A percentile compares a stretch with the other conserved stretches of the same genome.
Evolutionary conservation across 2,113 vertebrate genomes (phyloP).

Genomic region (Trematocara stigmaticum): DNA sequence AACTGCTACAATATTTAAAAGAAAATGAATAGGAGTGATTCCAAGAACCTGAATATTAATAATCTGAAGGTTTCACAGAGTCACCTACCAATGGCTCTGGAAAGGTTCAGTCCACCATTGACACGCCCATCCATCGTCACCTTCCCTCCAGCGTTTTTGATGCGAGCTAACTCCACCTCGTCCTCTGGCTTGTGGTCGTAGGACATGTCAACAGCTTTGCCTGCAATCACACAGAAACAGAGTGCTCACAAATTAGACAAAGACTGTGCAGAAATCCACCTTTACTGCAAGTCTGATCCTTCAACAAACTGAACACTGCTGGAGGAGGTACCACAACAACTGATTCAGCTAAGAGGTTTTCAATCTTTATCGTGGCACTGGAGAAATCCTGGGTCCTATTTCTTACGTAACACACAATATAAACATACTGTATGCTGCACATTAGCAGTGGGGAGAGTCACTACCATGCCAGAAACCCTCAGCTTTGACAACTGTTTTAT

Average conservation of each 20-base stretch:
- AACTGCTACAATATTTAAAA: not conserved
- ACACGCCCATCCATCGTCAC: conserved; percentile 97
- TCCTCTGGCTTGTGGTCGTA: conserved; percentile 98
- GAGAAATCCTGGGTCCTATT: not conserved
- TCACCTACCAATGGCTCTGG: conserved; percentile 86
- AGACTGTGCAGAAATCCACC: not conserved
- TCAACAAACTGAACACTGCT: not conserved
- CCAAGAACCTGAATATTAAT: not conserved
- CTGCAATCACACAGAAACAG: not conserved
- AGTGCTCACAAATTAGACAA: not conserved
- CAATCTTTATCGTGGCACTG: not conserved
- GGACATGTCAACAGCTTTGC: conserved; percentile 94
- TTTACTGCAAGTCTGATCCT: not conserved
- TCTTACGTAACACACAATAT: not conserved
- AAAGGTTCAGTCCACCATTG: conserved; percentile 95
- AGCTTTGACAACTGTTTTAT: not conserved
- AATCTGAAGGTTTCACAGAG: not conserved
- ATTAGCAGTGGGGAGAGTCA: not conserved
- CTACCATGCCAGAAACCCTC: not conserved
- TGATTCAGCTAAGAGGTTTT: not conserved
- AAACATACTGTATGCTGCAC: not conserved
- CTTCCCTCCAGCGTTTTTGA: conserved; percentile 96
- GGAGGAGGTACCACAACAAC: not conserved
- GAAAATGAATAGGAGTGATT: not conserved
- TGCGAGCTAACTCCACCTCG: conserved; percentile 90